Percentiles rank a stretch among this genome's conserved stretches.
Conservation (phyloP, 1,140 invertebrate genomes). For the Cotesia glomerata region DNA sequence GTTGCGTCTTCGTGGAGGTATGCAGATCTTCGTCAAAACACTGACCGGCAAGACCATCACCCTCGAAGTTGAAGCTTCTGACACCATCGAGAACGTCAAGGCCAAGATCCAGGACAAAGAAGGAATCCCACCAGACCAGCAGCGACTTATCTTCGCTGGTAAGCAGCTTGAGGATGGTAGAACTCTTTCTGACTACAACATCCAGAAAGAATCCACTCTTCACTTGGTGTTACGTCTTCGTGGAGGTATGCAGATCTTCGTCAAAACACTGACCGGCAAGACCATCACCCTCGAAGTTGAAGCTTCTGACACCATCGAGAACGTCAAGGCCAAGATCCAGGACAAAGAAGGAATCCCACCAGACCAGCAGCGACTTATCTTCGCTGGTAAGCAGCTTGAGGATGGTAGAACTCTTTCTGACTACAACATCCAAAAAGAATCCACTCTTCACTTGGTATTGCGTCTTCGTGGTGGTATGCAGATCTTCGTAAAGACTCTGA, state of each 20-base stretch:
- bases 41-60: constrained; percentile 75
- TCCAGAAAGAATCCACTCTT: constrained; percentile 77
- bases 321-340: constrained; percentile 75
- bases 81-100: constrained; percentile 74
- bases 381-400: constrained; percentile 74
- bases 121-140: constrained; percentile 70
- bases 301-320: constrained; percentile 72
- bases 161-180: constrained; percentile 74
- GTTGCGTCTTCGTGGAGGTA: constrained; percentile 77
- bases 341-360: constrained; percentile 65
- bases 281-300: constrained; percentile 74
- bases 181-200: constrained; percentile 71
- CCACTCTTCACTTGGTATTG: constrained; percentile 74
- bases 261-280: constrained; percentile 73
- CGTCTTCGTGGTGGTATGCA: constrained; percentile 73
- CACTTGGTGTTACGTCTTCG: constrained; percentile 73
- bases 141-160: constrained; percentile 71
- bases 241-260: constrained; percentile 74
- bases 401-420: constrained; percentile 68
- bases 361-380: constrained; percentile 73
- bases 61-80: constrained; percentile 70
- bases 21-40: constrained; percentile 74
- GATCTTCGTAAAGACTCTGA: constrained; percentile 76
- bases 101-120: constrained; percentile 72
- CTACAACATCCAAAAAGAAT: constrained; percentile 79